Percentiles rank a stretch among this genome's conserved stretches.
phyloP scores from a whole-genome alignment of 2,113 vertebrate species.

The Megalops atlanticus region DNA sequence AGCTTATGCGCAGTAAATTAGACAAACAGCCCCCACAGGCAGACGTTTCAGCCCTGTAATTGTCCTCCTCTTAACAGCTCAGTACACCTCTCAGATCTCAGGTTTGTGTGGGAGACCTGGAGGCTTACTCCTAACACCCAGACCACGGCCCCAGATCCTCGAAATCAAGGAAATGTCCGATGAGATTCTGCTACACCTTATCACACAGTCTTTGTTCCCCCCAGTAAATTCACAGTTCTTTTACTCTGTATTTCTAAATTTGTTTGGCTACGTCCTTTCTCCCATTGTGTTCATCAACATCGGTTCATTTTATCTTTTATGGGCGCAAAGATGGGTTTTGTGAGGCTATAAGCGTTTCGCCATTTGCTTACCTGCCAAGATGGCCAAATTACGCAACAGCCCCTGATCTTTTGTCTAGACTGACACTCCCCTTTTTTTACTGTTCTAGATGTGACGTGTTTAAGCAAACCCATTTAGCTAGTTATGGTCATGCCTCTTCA shows the following conservation, averaged over 20 bases:
- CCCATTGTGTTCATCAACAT: no score
- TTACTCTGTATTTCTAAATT: no score
- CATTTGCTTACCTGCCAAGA: background rate
- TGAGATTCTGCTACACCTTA: background rate
- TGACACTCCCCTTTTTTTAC: background rate
- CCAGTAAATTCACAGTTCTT: no score
- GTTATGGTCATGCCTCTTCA: conserved; percentile 3
- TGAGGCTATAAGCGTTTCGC: background rate
- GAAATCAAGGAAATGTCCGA: background rate
- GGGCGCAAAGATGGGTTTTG: background rate
- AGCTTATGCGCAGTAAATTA: background rate
- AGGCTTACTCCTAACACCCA: background rate
- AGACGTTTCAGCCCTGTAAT: background rate
- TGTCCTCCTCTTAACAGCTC: background rate
- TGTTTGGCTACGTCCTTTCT: no score
- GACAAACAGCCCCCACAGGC: background rate
- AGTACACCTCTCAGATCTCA: no score
- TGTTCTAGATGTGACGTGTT: background rate
- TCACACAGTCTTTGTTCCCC: no score
- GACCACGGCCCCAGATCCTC: background rate
- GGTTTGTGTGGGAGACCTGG: background rate
- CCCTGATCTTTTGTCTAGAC: background rate
- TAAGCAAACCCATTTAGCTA: background rate
- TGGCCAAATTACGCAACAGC: background rate
- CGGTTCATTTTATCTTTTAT: no score